Base-by-base conservation (phyloP, 2,113 vertebrate genomes). In the Mesembrinibis cayennensis region DNA sequence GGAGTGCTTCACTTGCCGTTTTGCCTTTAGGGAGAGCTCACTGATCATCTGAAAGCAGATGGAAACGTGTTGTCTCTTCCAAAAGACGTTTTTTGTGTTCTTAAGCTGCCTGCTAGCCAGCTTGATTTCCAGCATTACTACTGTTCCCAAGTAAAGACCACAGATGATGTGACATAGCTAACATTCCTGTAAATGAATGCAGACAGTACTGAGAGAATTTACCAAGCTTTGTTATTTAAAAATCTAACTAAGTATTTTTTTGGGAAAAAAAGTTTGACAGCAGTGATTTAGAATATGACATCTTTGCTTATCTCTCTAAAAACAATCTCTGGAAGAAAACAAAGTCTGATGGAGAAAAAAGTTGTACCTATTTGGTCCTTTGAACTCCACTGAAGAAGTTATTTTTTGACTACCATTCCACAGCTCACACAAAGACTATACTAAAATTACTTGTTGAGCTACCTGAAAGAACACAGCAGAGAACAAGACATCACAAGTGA, bases 11-110 rank as follows among this genome's bases (percentile, higher is more conserved):
- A 7, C 44, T 94, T 5, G 1, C 73, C 3, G 0, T 74, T 71
- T 45, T 89, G 77, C 83, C 70, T 87, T 91, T 65, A 62, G 84
- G 73, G 77, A 96, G 61, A 90, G 56, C 62, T 94, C 79, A 53
- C 22, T 79, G 73, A 32, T 58, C 36, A 9, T 76, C 61, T 72
- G 81, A 44, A 58, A 89, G 50, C 58, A 82, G 81, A 72, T 56
- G 73, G 78, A 91, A 95, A 25, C 27, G 65, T 73, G 40, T 27
- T 82, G 8, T 80, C 55, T 47, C 70, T 84, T 89, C 78, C 50
- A 44, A 73, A 78, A 96, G 50, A 76, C 23, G 38, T 11, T 14
- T 76, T 65, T 62, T 91, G 32, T 82, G 73, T 53, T 95, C 53
- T 45, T 82, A 42, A 94, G 40, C 53, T 79, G 44, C 69, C 76